Evolutionary conservation across 1,140 invertebrate species (phyloP).

Genomic region (Ladona fulva): DNA sequence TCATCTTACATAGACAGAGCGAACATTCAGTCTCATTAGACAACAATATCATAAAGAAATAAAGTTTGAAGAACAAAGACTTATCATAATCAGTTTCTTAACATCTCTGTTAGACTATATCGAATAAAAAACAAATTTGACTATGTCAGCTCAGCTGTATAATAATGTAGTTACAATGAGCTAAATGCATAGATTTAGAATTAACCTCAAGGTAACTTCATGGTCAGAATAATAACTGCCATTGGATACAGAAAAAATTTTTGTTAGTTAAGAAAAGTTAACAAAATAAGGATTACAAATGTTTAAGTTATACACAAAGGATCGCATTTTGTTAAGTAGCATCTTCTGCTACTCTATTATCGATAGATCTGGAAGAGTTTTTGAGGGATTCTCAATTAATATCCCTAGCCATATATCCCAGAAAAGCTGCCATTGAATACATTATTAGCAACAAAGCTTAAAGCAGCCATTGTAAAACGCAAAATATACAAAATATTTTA

Average conservation of each 20-base stretch:
- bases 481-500: background rate
- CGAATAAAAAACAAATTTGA: background rate
- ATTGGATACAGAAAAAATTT: background rate
- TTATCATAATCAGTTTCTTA: background rate
- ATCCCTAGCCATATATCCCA: background rate
- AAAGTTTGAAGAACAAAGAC: background rate
- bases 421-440: slow-evolving; percentile 2
- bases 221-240: background rate
- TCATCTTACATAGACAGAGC: too few relatives aligned
- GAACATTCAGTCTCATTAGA: background rate
- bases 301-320: background rate
- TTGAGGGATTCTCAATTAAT: too few relatives aligned
- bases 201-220: background rate
- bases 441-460: background rate
- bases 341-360: too few relatives aligned
- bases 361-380: too few relatives aligned
- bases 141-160: background rate
- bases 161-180: background rate
- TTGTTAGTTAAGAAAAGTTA: background rate
- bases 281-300: background rate
- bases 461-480: background rate
- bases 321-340: background rate
- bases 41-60: slow-evolving; percentile 3
- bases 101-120: slow-evolving; percentile 6
- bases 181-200: slow-evolving; percentile 3